Base-by-base conservation (phyloP, 2,888 invertebrate species). In the Steinernema hermaphroditum region DNA sequence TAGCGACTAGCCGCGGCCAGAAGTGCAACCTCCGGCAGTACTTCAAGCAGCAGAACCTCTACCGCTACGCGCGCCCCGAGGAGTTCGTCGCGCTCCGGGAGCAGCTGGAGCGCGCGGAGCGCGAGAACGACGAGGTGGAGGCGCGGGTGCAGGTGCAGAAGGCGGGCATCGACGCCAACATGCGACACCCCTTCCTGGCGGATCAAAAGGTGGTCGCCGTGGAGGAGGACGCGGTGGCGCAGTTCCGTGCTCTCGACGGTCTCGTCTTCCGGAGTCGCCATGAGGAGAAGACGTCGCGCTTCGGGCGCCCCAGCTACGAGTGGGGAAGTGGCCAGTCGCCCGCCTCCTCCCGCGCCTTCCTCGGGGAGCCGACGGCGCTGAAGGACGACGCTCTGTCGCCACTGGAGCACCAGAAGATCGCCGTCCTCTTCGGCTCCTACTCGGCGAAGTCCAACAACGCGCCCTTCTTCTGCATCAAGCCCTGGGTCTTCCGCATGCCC, bases 401-500 rank as follows among this genome's bases (percentile, higher is more conserved):
- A 2, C 80, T 83, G 69, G 84, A 86, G 75, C 90, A 89, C 78
- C 96, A 97, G 88, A 90, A 92, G 68, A 89, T 97, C 69, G 91
- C 93, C 4, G 92, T 97, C 43, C 89, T 96, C 72, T 92, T 96
- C 86, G 96, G 94, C 86, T 94, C 77, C 34, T 76, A 76, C 19
- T 92, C 92, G 77, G 90, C 90, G 75, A 90, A 90, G 83, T 92
- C 92, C 0, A 89, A 90, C 37, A 93, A 93, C 84, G 91, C 92
- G 1, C 93, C 94, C 0, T 92, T 92, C 74, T 94, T 93, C 86
- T 95, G 95, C 87, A 93, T 94, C 0, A 92, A 92, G 85, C 94
- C 94, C 0, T 93, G 93, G 92, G 91, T 93, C 71, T 92, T 94
- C 0, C 91, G 91, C 72, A 97, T 98, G 94, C 93, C 94, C 85